Evolutionary conservation across 2,797 vertebrate genomes (phyloP), one percentile per base, ranked within the genome.

Genomic region (Sus cebifrons): DNA sequence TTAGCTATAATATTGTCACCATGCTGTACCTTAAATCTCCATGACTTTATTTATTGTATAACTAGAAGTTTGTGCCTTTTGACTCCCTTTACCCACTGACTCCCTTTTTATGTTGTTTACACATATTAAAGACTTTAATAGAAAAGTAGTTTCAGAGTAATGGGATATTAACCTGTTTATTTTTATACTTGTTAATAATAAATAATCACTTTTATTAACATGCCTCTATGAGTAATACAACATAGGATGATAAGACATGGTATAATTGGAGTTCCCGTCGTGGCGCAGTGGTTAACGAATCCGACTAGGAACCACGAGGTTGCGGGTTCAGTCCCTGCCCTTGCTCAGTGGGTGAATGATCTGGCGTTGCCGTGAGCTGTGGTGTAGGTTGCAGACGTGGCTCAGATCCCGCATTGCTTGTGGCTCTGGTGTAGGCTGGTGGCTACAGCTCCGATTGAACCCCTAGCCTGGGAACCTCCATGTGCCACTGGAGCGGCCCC

Each of bases 121-220:
- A 9, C 36, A 65, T 2, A 91, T 56, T 4, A 4, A 74, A 9
- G n/a, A 52, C 3, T 74, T 79, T 74, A n/a, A 67, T 25, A 60
- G 36, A 85, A 96, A 91, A 86, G 6, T 2, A 60, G 11, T 3
- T 20, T 77, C 32, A 81, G 73, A 4, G 3, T 54, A 62, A 85
- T 93, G 15, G 82, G 49, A 95, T 58, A 86, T 13, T 64, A 83
- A 83, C 4, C 2, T 74, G 2, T 27, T 96, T 73, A 16, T 16
- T 79, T 82, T 86, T 75, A 6, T 95, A 9, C 86, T 70, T 18
- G 86, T 68, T 74, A 74, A 36, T 65, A 93, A 68, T 86, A 10
- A 85, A 62, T 4, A 78, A 23, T 62, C 23, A 77, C 9, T 54
- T 62, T 70, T n/a, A 62, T 83, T 96, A 83, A 36, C 40, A 67